Evolutionary conservation across 2,888 invertebrate genomes (phyloP).

Genomic region (Fragum sueziense): DNA sequence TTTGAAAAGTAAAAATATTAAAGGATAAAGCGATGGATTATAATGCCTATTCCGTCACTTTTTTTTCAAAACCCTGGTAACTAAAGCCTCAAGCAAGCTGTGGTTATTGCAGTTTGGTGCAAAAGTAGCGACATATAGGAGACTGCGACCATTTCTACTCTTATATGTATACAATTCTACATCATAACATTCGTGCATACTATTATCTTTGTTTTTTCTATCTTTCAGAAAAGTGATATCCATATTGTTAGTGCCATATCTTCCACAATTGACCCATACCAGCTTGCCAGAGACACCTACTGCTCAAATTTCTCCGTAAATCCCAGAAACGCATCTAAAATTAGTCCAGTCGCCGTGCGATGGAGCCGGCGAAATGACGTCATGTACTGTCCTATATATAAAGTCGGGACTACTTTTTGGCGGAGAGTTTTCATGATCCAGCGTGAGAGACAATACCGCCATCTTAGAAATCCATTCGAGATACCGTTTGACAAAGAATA

Average conservation of each 20-base stretch:
- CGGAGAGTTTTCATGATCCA: constrained; percentile 49
- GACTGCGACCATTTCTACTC: too few species aligned
- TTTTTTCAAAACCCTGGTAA: too few species aligned
- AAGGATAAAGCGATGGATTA: too few species aligned
- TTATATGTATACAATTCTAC: too few species aligned
- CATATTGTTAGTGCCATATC: neutral
- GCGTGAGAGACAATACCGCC: constrained; percentile 13
- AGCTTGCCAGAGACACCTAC: neutral
- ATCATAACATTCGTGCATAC: neutral
- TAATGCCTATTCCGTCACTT: too few species aligned
- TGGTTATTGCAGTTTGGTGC: too few species aligned
- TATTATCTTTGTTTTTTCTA: too few species aligned
- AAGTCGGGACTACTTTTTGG: constrained; percentile 51
- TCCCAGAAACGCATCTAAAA: neutral
- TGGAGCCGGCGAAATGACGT: constrained; percentile 13
- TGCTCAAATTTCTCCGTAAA: neutral
- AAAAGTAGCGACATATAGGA: too few species aligned
- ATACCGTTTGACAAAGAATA: constrained; percentile 44
- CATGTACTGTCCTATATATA: constrained; percentile 45
- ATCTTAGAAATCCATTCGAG: constrained; percentile 35
- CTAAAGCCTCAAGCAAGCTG: too few species aligned
- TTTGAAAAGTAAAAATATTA: too few species aligned
- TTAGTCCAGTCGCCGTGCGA: constrained; percentile 17
- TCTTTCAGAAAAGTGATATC: neutral
- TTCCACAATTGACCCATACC: neutral